A percentile compares a stretch with the other conserved stretches of the same genome.
These are phyloP conservation scores for Rhinogobio ventralis DNA, from an alignment of 2,797 vertebrate species.

Conservation along the genomic window DNA sequence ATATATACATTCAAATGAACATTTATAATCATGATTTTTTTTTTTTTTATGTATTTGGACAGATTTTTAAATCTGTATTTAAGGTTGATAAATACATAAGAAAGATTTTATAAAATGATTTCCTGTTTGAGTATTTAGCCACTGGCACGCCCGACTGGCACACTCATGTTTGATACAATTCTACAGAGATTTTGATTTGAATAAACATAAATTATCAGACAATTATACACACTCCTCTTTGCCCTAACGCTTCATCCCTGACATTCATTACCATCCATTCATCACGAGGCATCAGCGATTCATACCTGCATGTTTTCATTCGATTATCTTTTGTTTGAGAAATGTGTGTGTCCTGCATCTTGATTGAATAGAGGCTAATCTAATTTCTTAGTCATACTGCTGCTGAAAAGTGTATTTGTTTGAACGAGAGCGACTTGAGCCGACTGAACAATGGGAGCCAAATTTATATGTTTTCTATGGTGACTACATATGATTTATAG, in stretches of 20 bases:
- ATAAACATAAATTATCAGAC: conserved; percentile 83
- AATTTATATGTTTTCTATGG: conserved; percentile 12
- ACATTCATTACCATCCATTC: conserved; percentile 37
- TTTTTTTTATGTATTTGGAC: background rate
- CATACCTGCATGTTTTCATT: conserved; percentile 40
- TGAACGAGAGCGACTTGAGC: conserved; percentile 9
- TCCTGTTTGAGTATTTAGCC: conserved; percentile 21
- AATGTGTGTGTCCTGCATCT: conserved; percentile 43
- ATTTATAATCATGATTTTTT: background rate
- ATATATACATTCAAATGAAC: background rate
- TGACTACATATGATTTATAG: conserved; percentile 23
- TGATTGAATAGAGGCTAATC: conserved; percentile 29
- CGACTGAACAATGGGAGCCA: conserved; percentile 17
- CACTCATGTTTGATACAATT: conserved; percentile 61
- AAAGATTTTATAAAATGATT: background rate
- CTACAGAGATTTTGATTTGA: conserved; percentile 77
- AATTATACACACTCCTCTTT: conserved; percentile 75
- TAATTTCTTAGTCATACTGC: conserved; percentile 30
- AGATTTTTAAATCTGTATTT: background rate
- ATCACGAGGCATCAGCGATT: conserved; percentile 21
- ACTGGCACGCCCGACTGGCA: conserved; percentile 60
- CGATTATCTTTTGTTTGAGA: conserved; percentile 36
- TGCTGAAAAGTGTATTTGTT: conserved; percentile 31
- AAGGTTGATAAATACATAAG: background rate
- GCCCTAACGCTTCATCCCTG: conserved; percentile 40